phyloP scores from a whole-genome alignment of 2,797 vertebrate genomes.

The Thaleichthys pacificus region DNA sequence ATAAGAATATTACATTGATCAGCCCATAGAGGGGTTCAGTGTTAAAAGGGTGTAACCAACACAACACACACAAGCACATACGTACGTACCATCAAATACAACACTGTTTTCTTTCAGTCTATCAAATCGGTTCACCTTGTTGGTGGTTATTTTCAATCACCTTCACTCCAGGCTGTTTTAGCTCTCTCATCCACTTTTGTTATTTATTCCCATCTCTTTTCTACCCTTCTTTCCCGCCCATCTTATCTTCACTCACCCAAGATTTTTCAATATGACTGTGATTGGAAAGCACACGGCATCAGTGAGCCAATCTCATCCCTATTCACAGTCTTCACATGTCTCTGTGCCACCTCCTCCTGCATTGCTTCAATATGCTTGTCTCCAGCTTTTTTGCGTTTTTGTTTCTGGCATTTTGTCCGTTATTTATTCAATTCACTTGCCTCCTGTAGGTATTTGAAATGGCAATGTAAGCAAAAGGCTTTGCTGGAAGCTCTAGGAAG shows the following conservation, averaged over 20 bases:
- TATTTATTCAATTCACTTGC: constrained; percentile 31
- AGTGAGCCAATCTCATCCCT: constrained; percentile 56
- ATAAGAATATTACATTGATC: constrained; percentile 16
- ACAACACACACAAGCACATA: constrained; percentile 11
- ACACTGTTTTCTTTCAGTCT: not conserved
- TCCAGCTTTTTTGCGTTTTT: constrained; percentile 42
- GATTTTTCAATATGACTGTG: constrained; percentile 40
- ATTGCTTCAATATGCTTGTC: constrained; percentile 14
- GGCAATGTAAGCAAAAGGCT: constrained; percentile 56
- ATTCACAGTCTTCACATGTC: constrained; percentile 46
- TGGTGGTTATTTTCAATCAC: constrained; percentile 51
- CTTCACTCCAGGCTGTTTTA: constrained; percentile 5
- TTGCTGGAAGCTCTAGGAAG: constrained; percentile 55
- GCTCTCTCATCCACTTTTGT: constrained; percentile 18
- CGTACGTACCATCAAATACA: not conserved
- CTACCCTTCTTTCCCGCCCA: constrained; percentile 35
- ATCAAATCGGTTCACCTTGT: constrained; percentile 30
- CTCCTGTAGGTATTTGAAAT: constrained; percentile 48
- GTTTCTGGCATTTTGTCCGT: constrained; percentile 50
- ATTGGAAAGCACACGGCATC: constrained; percentile 46
- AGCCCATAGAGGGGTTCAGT: not conserved
- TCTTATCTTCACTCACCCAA: constrained; percentile 36
- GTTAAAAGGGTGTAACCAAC: constrained; percentile 14
- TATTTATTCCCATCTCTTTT: constrained; percentile 35
- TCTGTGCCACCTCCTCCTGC: not conserved